These are phyloP conservation scores for Pelobates fuscus DNA, from an alignment of 2,113 vertebrate genomes.

Conservation along the genomic window DNA sequence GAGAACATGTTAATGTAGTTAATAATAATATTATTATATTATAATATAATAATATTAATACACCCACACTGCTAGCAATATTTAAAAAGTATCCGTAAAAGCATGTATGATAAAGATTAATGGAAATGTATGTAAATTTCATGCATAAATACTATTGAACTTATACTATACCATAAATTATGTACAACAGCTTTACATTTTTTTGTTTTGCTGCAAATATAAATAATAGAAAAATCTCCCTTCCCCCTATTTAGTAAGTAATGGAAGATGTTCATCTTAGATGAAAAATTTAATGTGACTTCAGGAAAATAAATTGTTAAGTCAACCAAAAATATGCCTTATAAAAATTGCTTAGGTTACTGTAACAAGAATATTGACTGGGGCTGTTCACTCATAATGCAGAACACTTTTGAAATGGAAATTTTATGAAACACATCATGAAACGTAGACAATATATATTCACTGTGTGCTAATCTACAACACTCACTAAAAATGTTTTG, in stretches of 20 bases:
- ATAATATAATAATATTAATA: too few species aligned
- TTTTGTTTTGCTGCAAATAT: too few species aligned
- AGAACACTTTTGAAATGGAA: conserved; percentile 80
- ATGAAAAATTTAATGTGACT: conserved; percentile 83
- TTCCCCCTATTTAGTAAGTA: conserved; percentile 36
- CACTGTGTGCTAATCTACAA: conserved; percentile 76
- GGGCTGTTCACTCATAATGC: conserved; percentile 79
- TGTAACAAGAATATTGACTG: conserved; percentile 87
- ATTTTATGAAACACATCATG: conserved; percentile 85
- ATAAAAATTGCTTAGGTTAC: conserved; percentile 86
- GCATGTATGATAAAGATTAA: too few species aligned
- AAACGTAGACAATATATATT: conserved; percentile 73
- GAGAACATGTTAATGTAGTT: too few species aligned
- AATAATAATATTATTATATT: too few species aligned
- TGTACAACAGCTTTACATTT: too few species aligned
- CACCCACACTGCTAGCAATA: too few species aligned
- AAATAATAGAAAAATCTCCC: too few species aligned
- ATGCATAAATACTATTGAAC: too few species aligned
- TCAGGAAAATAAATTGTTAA: conserved; percentile 84
- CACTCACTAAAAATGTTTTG: conserved; percentile 68
- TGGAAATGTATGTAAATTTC: too few species aligned
- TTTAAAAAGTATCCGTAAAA: too few species aligned
- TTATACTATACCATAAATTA: too few species aligned
- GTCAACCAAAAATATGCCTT: conserved; percentile 82
- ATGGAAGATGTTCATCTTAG: conserved; percentile 73